Evolutionary conservation across 2,888 invertebrate species (phyloP).

Genomic region (Napeogenes inachia): DNA sequence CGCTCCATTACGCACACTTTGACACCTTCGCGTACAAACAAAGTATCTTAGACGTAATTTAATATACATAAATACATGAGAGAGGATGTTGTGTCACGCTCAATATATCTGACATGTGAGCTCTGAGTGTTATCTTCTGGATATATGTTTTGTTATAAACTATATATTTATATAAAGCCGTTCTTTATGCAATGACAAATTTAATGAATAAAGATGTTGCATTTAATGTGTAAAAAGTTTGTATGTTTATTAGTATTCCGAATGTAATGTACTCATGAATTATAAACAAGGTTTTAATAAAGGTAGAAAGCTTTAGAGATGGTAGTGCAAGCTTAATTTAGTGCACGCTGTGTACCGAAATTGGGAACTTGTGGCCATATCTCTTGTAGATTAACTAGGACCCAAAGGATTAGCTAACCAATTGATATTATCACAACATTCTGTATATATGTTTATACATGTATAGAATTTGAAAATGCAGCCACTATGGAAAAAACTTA

Average conservation of each 20-base stretch:
- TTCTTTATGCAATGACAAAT: no score
- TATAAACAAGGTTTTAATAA: constrained; percentile 31
- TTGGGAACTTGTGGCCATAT: constrained; percentile 27
- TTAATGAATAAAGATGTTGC: no score
- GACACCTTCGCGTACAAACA: constrained; percentile 31
- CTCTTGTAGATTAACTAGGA: constrained; percentile 22
- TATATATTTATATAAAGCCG: not conserved
- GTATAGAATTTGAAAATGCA: not conserved
- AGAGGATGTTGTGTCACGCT: constrained; percentile 25
- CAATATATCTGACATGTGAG: constrained; percentile 18
- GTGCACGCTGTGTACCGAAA: constrained; percentile 24
- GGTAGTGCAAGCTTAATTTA: constrained; percentile 29
- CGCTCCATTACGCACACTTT: constrained; percentile 36
- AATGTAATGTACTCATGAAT: constrained; percentile 14
- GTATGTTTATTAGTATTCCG: no score
- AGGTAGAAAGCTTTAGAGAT: constrained; percentile 26
- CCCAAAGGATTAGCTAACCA: constrained; percentile 2
- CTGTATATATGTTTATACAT: not conserved
- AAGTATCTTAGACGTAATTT: constrained; percentile 33
- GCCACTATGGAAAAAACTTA: no score
- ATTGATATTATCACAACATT: constrained; percentile 2
- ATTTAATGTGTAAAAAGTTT: no score
- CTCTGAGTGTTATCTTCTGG: constrained; percentile 9
- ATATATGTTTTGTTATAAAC: constrained; percentile 11
- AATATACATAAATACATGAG: constrained; percentile 29